Base-by-base conservation (phyloP, 2,113 vertebrate genomes). In the Mastomys coucha region DNA sequence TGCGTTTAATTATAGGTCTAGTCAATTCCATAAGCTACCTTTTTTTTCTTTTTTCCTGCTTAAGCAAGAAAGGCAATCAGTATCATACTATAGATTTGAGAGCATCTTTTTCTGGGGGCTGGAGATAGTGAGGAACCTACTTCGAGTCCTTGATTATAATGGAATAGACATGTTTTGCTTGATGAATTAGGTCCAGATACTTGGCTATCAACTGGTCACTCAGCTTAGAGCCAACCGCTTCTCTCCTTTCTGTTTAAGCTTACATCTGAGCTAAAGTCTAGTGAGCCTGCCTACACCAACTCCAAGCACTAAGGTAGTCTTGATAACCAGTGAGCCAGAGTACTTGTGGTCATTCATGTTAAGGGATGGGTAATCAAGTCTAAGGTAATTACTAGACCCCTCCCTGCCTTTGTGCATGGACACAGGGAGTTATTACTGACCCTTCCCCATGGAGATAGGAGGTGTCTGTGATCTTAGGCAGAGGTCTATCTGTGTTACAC, bases 1-100 rank as follows among this genome's bases (percentile, higher is more conserved):
- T 7, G 39, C 45, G 33, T 70, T 9, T 95, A 97, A 91, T 92
- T 75, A 77, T n/a, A 92, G 80, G 22, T 93, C 80, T 93, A 65
- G 51, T 28, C 85, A 96, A 69, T 95, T 93, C 73, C 28, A 91
- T 80, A 88, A 84, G 49, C 28, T 60, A 24, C 10, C 76, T 63
- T 84, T 22, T 90, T 84, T 13, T 63, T 84, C 12, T 90, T 84
- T 13, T 73, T 53, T 65, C 17, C 51, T 85, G 5, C 65, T 92
- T 72, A 67, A 89, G 10, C 22, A 86, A 58, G 31, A 42, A 12
- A 51, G 56, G 33, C 5, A 53, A 6, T 95, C 92, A 72, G 9
- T 60, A 90, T 76, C 20, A 72, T 53, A 14, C n/a, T 45, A 42
- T 81, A 65, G 87, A 88, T 42, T 6, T 58, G 75, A 93, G 36